Evolutionary conservation across 2,113 vertebrate species (phyloP), one percentile per base, ranked within the genome.

Genomic region (Columba janthina): DNA sequence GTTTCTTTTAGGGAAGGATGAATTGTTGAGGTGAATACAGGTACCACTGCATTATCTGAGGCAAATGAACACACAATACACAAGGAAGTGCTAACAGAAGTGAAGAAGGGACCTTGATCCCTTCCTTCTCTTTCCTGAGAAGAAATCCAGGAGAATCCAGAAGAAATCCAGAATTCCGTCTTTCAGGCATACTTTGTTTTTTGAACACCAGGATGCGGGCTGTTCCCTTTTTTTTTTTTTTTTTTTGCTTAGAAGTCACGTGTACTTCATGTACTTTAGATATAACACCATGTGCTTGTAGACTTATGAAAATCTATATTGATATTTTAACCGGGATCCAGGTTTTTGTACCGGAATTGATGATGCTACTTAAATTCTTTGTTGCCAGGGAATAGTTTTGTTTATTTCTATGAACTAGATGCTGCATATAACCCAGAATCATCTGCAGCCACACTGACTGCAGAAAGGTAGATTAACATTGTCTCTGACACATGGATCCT

Each of bases 1-100:
- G 82, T 89, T 91, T 94, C 7, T 38, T 94, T 85, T 21, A 78
- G 26, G 29, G 44, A 89, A 79, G 34, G 61, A 38, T 38, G 34
- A 75, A 89, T 18, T 75, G 46, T 8, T 4, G 46, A 22, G 9
- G 5, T 56, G 81, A 91, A 26, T n/a, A 69, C 10, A 69, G 10
- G 10, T 87, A 51, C 21, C 17, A 13, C 25, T 64, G 17, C 29
- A 31, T 78, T 85, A 48, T 81, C 51, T 71, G 32, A 78, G 19
- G 32, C 22, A 78, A 81, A 85, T 78, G 5, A 26, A 44, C 29
- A 9, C 13, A 28, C 15, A 38, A 24, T 36, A 26, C 3, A 34
- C 5, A 44, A 8, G 8, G 5, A 72, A 8, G 3, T 34, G 26
- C 19, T 70, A 76, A n/a, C 7, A 80, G 54, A 44, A 79, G 7